Percentiles rank a stretch among this genome's conserved stretches.
phyloP scores from a whole-genome alignment of 2,888 invertebrate species.

The Pterostichus niger region DNA sequence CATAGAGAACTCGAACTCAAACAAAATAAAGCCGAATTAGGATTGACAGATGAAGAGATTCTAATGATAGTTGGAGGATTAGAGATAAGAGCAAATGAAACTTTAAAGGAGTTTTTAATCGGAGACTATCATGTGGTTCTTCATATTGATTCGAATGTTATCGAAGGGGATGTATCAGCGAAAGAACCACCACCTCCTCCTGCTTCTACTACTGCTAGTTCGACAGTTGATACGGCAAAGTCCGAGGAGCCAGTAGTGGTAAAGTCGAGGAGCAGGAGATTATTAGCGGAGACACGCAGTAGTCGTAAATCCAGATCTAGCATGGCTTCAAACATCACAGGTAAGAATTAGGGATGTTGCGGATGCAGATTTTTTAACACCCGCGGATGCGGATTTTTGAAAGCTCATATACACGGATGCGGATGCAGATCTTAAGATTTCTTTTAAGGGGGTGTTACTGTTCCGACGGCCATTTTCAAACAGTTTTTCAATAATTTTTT shows the following conservation, averaged over 20 bases:
- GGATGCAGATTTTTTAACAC: no score
- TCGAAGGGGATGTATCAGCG: conserved; percentile 43
- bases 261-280: no score
- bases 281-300: no score
- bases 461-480: no score
- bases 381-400: no score
- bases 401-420: no score
- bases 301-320: neutral
- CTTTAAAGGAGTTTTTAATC: conserved; percentile 74
- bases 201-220: neutral
- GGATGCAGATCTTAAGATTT: no score
- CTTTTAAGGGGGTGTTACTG: no score
- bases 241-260: neutral
- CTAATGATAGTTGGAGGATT: conserved; percentile 71
- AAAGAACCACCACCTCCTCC: neutral
- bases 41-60: conserved; percentile 65
- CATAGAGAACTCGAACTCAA: conserved; percentile 67
- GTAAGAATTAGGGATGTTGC: no score
- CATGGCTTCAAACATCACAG: neutral
- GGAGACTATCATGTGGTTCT: conserved; percentile 67
- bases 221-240: neutral
- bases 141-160: neutral
- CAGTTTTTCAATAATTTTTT: no score
- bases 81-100: conserved; percentile 71
- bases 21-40: conserved; percentile 68